These are phyloP conservation scores for Megalurothrips usitatus DNA, from an alignment of 2,888 invertebrate genomes.

Conservation along the genomic window DNA sequence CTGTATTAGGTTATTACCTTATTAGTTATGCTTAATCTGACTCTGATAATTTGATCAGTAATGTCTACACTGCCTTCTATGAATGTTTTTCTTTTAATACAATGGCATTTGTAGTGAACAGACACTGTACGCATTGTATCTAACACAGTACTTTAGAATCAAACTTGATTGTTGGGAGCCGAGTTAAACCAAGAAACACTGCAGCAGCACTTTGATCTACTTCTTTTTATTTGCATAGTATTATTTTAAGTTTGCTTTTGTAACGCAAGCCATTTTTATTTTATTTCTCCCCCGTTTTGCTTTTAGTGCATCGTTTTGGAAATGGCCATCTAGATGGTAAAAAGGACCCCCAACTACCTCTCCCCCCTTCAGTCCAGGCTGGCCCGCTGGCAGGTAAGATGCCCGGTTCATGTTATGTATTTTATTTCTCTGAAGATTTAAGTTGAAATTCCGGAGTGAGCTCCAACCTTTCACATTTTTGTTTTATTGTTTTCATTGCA, in stretches of 20 bases:
- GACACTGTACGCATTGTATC: neutral
- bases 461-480: neutral
- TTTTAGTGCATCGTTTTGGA: constrained; percentile 20
- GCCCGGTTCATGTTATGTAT: neutral
- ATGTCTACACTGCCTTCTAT: neutral
- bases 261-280: neutral
- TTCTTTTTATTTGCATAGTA: neutral
- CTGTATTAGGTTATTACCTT: no score
- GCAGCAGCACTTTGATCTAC: no score
- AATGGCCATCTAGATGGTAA: constrained; percentile 21
- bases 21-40: no score
- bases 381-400: constrained; percentile 5
- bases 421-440: neutral
- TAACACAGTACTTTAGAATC: neutral
- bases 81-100: neutral
- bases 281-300: constrained; percentile 13
- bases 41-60: no score
- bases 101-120: neutral
- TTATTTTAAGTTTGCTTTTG: neutral
- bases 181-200: neutral
- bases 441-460: neutral
- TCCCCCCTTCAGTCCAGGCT: neutral
- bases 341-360: neutral
- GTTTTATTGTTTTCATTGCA: constrained; percentile 45
- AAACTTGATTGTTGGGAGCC: neutral